Evolutionary conservation across 2,888 invertebrate species (phyloP).

Genomic region (Oegoconia quadripuncta): DNA sequence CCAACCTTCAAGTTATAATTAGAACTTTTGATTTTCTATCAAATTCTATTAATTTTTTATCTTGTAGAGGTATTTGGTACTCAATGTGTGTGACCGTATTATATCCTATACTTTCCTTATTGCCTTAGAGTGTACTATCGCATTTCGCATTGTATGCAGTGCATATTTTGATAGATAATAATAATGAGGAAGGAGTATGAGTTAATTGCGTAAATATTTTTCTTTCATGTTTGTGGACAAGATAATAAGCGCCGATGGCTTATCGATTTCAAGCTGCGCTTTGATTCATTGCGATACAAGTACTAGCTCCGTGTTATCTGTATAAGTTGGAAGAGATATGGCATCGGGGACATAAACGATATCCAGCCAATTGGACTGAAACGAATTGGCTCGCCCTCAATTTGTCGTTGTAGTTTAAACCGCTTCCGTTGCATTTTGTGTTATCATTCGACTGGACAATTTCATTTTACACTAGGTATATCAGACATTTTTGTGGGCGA

Average conservation of each 20-base stretch:
- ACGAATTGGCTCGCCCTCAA: conserved; percentile 77
- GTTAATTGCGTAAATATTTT: background rate
- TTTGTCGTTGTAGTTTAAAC: conserved; percentile 59
- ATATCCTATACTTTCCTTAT: no score
- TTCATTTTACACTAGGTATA: conserved; percentile 31
- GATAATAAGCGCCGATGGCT: conserved; percentile 1
- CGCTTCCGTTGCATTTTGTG: conserved; percentile 69
- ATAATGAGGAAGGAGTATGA: background rate
- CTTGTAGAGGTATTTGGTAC: no score
- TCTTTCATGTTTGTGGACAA: background rate
- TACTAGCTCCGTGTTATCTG: conserved; percentile 30
- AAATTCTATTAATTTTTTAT: no score
- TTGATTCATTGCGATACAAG: conserved; percentile 51
- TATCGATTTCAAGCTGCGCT: conserved; percentile 24
- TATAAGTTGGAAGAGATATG: conserved; percentile 43
- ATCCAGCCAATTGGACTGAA: conserved; percentile 75
- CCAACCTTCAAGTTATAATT: no score
- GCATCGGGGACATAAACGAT: conserved; percentile 69
- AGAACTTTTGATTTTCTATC: no score
- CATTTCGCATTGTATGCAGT: no score
- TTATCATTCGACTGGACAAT: conserved; percentile 46
- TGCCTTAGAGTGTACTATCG: no score
- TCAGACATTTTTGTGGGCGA: background rate
- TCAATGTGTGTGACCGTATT: no score
- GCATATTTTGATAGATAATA: no score